Conservation (phyloP, 2,113 vertebrate genomes). For the Bolborhynchus lineola region DNA sequence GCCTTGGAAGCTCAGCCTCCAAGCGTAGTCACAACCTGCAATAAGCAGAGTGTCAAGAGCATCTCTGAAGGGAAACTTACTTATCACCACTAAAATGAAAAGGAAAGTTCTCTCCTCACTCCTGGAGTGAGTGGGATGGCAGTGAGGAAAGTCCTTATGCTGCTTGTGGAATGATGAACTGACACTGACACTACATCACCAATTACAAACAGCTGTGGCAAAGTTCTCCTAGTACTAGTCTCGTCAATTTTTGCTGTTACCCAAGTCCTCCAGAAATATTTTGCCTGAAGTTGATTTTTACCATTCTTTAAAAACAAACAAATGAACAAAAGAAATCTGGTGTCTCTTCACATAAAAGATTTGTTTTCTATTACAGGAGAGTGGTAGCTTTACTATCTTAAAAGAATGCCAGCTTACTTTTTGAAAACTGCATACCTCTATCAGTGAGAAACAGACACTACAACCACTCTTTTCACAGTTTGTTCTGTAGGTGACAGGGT, state of each 20-base stretch:
- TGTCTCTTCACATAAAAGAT: background rate
- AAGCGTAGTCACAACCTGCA: background rate
- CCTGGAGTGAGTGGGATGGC: background rate
- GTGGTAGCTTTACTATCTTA: background rate
- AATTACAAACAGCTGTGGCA: background rate
- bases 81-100: background rate
- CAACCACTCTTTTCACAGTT: background rate
- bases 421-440: background rate
- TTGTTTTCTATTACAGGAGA: background rate
- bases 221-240: background rate
- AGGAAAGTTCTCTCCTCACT: background rate
- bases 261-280: slow-evolving; percentile 9
- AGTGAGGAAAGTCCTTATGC: background rate
- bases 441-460: background rate
- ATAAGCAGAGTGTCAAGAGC: background rate
- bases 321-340: background rate
- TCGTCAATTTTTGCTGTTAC: background rate
- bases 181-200: background rate
- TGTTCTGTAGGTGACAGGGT: background rate
- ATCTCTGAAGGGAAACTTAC: background rate
- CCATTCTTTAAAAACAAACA: background rate
- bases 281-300: background rate
- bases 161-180: background rate
- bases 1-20: background rate
- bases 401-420: background rate